phyloP scores from a whole-genome alignment of 1,140 invertebrate species.

The Grapholita molesta region DNA sequence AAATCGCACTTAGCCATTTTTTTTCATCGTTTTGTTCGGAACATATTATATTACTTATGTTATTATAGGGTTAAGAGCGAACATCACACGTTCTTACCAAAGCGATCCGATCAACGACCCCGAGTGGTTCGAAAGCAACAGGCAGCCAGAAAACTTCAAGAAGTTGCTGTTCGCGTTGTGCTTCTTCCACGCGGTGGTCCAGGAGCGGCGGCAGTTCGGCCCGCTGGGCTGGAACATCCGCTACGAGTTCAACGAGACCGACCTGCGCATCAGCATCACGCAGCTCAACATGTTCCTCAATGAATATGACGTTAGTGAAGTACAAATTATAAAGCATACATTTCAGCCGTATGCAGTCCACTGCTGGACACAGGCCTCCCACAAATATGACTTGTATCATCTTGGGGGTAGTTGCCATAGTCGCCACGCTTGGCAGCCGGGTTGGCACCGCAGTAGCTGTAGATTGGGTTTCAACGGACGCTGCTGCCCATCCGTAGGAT shows the following conservation, averaged over 20 bases:
- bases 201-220: conserved; percentile 93
- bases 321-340: too few species aligned
- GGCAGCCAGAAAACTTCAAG: conserved; percentile 88
- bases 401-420: too few species aligned
- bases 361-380: too few species aligned
- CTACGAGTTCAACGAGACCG: conserved; percentile 98
- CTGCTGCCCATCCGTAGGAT: too few species aligned
- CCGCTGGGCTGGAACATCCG: conserved; percentile 97
- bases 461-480: too few species aligned
- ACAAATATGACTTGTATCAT: too few species aligned
- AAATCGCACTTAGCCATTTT: too few species aligned
- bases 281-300: conserved; percentile 95
- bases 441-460: too few species aligned
- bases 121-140: conserved; percentile 93
- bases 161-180: conserved; percentile 93
- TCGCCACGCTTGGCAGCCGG: too few species aligned
- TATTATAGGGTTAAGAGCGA: conserved; percentile 81
- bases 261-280: conserved; percentile 91
- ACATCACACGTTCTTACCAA: conserved; percentile 87
- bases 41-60: too few species aligned
- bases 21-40: too few species aligned
- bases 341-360: too few species aligned
- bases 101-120: conserved; percentile 92
- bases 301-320: conserved; percentile 82
- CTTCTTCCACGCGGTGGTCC: conserved; percentile 96